These are phyloP conservation scores for Hermatobates lingyangjiaoensis DNA, from an alignment of 1,140 invertebrate genomes.

Conservation along the genomic window DNA sequence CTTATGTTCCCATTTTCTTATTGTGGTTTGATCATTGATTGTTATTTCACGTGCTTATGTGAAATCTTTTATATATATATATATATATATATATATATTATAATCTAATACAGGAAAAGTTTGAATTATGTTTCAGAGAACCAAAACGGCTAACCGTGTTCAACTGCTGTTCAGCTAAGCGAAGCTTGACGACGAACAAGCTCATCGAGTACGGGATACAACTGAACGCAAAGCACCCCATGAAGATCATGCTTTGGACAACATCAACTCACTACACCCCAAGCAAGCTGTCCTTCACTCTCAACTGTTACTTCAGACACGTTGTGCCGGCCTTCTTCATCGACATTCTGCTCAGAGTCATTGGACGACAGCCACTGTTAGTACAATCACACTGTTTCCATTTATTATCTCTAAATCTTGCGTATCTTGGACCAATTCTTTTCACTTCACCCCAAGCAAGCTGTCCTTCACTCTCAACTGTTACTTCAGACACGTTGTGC, in stretches of 20 bases:
- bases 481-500: slow-evolving; percentile 70
- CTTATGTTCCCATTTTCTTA: too few species aligned
- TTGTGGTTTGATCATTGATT: too few species aligned
- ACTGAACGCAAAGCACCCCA: slow-evolving; percentile 65
- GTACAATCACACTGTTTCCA: slow-evolving; percentile 23
- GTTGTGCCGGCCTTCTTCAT: slow-evolving; percentile 54
- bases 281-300: slow-evolving; percentile 65
- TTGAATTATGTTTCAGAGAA: too few species aligned
- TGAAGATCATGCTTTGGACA: slow-evolving; percentile 61
- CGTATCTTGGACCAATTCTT: too few species aligned
- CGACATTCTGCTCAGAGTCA: slow-evolving; percentile 59
- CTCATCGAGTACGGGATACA: slow-evolving; percentile 34
- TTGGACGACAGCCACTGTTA: slow-evolving; percentile 25
- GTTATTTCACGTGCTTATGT: too few species aligned
- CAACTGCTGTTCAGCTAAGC: neutral
- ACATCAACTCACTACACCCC: slow-evolving; percentile 79
- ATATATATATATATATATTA: too few species aligned
- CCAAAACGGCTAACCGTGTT: too few species aligned
- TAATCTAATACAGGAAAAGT: too few species aligned
- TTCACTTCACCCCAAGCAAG: too few species aligned
- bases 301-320: slow-evolving; percentile 82
- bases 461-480: too few species aligned
- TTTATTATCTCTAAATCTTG: too few species aligned
- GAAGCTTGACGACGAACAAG: neutral
- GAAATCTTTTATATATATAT: too few species aligned